A percentile compares a stretch with the other conserved stretches of the same genome.
Conservation (phyloP, 2,113 vertebrate genomes). For the Lagenorhynchus albirostris region DNA sequence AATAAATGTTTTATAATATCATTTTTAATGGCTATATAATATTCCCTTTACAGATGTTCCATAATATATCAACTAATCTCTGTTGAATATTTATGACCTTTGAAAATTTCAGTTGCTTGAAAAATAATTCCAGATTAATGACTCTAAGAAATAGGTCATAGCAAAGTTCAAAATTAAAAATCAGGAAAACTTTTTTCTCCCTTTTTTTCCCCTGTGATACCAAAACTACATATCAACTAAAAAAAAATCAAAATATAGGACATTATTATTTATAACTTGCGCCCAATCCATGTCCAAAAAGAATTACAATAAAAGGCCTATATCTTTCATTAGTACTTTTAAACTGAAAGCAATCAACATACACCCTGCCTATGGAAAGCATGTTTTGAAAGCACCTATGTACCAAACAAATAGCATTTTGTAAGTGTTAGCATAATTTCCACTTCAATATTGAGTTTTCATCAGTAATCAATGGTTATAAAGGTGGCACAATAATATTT, state of each 20-base stretch:
- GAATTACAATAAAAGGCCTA: background rate
- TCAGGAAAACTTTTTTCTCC: background rate
- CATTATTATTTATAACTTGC: slow-evolving; percentile 5
- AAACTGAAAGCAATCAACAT: background rate
- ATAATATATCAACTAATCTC: background rate
- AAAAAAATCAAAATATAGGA: background rate
- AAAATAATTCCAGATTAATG: background rate
- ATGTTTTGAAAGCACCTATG: background rate
- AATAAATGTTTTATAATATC: background rate
- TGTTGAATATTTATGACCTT: background rate
- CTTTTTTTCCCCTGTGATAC: background rate
- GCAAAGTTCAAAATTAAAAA: slow-evolving; percentile 37
- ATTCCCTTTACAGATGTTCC: background rate
- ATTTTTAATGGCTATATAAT: background rate
- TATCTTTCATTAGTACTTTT: background rate
- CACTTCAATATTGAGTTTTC: background rate
- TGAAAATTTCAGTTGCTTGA: background rate
- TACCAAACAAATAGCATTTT: background rate
- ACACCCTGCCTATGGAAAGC: background rate
- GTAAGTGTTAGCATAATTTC: background rate
- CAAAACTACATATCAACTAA: slow-evolving; percentile 4
- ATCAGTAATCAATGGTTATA: background rate
- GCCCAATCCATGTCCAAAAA: background rate
- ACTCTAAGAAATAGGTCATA: background rate
- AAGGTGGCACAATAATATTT: background rate